phyloP scores from a whole-genome alignment of 2,113 vertebrate species.

The Scartelaos histophorus region DNA sequence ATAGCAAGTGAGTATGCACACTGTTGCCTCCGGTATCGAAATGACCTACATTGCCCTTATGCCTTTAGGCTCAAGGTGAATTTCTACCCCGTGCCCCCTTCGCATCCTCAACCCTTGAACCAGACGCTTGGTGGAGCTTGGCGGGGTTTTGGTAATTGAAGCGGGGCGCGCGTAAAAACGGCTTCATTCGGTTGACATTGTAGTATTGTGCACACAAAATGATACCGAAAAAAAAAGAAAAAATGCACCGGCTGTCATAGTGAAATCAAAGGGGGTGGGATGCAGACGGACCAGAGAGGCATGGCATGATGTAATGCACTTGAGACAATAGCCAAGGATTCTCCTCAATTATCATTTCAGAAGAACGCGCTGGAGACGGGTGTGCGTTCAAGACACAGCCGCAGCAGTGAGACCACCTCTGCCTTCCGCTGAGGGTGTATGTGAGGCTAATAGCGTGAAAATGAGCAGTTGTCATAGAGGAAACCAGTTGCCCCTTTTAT shows the following conservation, averaged over 20 bases:
- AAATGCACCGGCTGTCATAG: constrained; percentile 40
- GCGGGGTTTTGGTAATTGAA: not conserved
- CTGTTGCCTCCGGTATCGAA: constrained; percentile 45
- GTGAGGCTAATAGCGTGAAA: constrained; percentile 28
- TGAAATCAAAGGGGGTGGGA: constrained; percentile 57
- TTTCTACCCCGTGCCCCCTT: constrained; percentile 30
- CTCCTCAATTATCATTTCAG: constrained; percentile 79
- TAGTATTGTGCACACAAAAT: constrained; percentile 30
- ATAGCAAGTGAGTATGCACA: constrained; percentile 67
- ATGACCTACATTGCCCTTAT: constrained; percentile 61
- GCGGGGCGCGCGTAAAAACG: not conserved
- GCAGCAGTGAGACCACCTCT: constrained; percentile 40
- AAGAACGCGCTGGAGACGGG: constrained; percentile 52
- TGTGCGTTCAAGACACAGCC: constrained; percentile 8
- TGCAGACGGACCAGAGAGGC: constrained; percentile 83
- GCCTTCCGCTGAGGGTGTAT: not conserved
- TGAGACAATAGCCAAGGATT: constrained; percentile 95
- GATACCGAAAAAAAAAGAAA: not conserved
- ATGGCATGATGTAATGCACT: constrained; percentile 89
- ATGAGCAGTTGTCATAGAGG: constrained; percentile 56
- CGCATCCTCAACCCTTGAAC: constrained; percentile 45
- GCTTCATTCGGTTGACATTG: constrained; percentile 52
- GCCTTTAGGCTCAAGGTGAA: constrained; percentile 73
- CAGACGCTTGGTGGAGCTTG: constrained; percentile 18
- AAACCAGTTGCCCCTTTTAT: constrained; percentile 62